Base-by-base conservation (phyloP, 2,797 vertebrate genomes). In the Cheirogaleus major region DNA sequence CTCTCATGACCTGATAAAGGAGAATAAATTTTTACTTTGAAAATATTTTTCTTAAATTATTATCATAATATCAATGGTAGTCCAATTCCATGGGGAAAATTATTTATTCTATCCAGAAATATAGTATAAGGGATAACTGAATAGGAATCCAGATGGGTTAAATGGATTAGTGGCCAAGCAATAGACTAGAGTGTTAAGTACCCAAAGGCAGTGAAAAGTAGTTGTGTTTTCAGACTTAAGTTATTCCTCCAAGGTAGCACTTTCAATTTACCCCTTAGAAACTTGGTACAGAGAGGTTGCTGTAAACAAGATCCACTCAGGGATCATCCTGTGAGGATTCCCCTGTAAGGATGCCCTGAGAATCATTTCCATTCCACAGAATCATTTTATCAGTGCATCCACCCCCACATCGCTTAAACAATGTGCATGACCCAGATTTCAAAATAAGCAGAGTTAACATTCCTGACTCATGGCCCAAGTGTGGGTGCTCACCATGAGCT, bases 391-490 rank as follows among this genome's bases (percentile, higher is more conserved):
- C 96, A 89, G 88, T 52, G 41, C 12, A 4, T 89, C 69, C 89
- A 91, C 95, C 67, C 87, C 83, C 67, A n/a, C 65, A 13, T 73
- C 23, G 48, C 80, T 96, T 93, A n/a, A 95, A 80, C 80, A 72
- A 70, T 48, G 48, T 48, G 55, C n/a, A 87, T 52, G 95, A 70
- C 61, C 88, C 80, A 67, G 76, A 97, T 96, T 97, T 97, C 86
- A 96, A 96, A 96, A 98, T 69, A 85, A 96, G 85, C 81, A 88
- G 92, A 76, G 50, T 57, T 93, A 87, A 86, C 86, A 96, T 98
- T 95, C 89, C 94, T 97, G 96, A 97, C 55, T 96, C 50, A n/a
- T 76, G 48, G 94, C 97, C 96, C 95, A 96, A 86, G 95, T 94
- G 94, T 97, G 95, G 94, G 93, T 93, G 93, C 76, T 73, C 18